Base-by-base conservation (phyloP, 1,140 invertebrate species). In the Platyura marginata region DNA sequence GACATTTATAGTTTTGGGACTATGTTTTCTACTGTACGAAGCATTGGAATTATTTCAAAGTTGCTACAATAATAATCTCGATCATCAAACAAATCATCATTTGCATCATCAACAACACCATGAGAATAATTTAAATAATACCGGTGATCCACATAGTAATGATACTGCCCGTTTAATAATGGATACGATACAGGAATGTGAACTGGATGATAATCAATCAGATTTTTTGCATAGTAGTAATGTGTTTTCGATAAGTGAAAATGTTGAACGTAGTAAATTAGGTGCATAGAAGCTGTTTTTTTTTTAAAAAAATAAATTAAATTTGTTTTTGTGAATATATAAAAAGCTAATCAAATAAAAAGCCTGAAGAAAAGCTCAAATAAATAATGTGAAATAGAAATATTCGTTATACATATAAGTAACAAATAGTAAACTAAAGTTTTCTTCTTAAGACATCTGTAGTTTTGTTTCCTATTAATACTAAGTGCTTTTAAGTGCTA, bases 11-110 rank as follows among this genome's bases (percentile, higher is more conserved):
- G 58, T 61, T 51, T 56, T 61, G 46, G 58, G 58, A 48, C 52
- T 61, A 51, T 61, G 58, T 60, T 61, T 61, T 53, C 58, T 61
- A 48, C 53, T 61, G 46, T 61, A 61, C 52, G 58, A 61, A 55
- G 58, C 58, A 55, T 58, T 61, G 55, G 58, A 61, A 57, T 61
- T 61, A 49, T 60, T 61, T 56, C 58, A 61, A 55, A 58, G 58
- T 54, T 61, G 58, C 18, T 38, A 38, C 51, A 57, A 57, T 13
- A 54, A 61, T 49, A 61, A 56, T 37, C 48, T 47, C 49, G 51
- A 6, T n/a, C 25, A 42, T 35, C 32, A 18, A 33, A 23, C 32
- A 33, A 23, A 32, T 5, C 25, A 32, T 23, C 32, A 6, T 2
- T 8, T 5, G 15, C 16, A 40, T 8, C 35, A 19, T 15, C n/a